These are phyloP conservation scores for Turnix velox DNA, from an alignment of 2,113 vertebrate species.

Conservation along the genomic window DNA sequence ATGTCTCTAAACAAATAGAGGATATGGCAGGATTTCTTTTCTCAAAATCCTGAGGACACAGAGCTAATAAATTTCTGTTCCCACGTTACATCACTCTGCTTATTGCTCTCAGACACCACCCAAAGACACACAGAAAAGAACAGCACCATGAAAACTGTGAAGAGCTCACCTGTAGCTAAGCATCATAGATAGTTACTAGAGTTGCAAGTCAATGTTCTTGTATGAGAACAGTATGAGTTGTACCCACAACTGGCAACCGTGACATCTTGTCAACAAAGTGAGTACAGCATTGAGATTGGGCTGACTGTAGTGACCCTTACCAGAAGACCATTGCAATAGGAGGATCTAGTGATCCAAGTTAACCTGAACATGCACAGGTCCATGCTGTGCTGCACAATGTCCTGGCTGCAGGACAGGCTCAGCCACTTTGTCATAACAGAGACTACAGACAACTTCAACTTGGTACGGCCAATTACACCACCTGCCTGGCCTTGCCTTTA, in stretches of 20 bases:
- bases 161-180: background rate
- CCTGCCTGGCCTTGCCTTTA: background rate
- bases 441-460: background rate
- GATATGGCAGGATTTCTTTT: background rate
- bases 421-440: background rate
- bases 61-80: background rate
- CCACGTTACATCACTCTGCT: background rate
- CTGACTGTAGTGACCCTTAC: background rate
- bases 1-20: background rate
- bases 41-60: background rate
- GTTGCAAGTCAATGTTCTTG: background rate
- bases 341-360: background rate
- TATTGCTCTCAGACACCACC: background rate
- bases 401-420: background rate
- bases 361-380: background rate
- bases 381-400: background rate
- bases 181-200: background rate
- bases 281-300: background rate
- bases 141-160: background rate
- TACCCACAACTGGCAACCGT: background rate
- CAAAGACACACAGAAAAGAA: background rate
- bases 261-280: background rate
- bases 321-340: background rate
- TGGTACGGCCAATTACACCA: background rate
- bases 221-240: background rate